Percentiles rank a stretch among this genome's conserved stretches.
Conservation (phyloP, 1,140 invertebrate genomes). For the Arion vulgaris region DNA sequence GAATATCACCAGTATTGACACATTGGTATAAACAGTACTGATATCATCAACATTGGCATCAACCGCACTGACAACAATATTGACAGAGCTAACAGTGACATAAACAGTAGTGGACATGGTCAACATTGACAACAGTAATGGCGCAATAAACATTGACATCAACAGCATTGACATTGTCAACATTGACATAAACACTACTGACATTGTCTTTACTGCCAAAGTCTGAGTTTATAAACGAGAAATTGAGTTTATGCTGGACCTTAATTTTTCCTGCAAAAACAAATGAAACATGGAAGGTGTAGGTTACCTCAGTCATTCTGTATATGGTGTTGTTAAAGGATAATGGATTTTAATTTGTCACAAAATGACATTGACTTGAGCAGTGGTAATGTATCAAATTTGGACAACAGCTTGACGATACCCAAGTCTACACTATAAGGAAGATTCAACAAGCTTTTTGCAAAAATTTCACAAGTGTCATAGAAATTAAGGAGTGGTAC, state of each 20-base stretch:
- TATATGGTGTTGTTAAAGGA: neutral
- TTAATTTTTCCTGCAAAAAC: neutral
- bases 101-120: too few species aligned
- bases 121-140: too few species aligned
- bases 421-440: neutral
- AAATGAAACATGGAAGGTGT: neutral
- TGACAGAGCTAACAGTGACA: too few species aligned
- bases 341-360: neutral
- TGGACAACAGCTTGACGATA: neutral
- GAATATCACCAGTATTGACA: too few species aligned
- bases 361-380: neutral
- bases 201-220: too few species aligned
- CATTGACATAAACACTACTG: neutral
- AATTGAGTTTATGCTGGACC: too few species aligned
- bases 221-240: too few species aligned
- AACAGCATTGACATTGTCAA: neutral
- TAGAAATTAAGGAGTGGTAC: neutral
- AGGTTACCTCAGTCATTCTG: neutral
- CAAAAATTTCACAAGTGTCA: neutral
- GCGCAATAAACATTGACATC: neutral
- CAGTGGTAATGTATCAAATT: neutral
- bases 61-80: too few species aligned
- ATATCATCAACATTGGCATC: too few species aligned
- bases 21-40: too few species aligned
- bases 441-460: neutral